Percentiles rank a stretch among this genome's conserved stretches.
Conservation (phyloP, 2,113 vertebrate genomes). For the Plecturocebus donacophilus region DNA sequence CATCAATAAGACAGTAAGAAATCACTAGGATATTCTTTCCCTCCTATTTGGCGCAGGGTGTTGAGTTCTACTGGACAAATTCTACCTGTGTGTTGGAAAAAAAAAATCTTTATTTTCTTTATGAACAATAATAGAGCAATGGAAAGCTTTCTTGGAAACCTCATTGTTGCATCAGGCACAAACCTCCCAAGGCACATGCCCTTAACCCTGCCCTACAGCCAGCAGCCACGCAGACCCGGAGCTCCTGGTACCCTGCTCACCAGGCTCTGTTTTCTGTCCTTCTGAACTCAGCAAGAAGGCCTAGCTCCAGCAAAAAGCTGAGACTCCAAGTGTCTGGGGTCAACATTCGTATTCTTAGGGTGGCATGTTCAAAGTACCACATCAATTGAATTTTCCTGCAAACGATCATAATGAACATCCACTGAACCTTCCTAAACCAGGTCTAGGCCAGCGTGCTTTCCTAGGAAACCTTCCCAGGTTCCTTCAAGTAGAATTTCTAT, state of each 20-base stretch:
- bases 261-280: not conserved
- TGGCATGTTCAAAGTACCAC: not conserved
- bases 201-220: not conserved
- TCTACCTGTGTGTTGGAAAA: not conserved
- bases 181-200: not conserved
- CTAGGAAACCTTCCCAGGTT: not conserved
- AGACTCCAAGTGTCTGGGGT: not conserved
- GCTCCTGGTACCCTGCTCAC: not conserved
- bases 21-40: not conserved
- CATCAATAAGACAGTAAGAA: conserved; percentile 28
- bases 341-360: not conserved
- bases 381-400: not conserved
- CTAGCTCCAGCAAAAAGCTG: not conserved
- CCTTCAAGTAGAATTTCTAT: not conserved
- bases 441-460: not conserved
- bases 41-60: not conserved
- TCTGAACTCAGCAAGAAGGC: not conserved
- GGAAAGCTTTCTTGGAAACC: conserved; percentile 20
- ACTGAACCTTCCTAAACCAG: conserved; percentile 2
- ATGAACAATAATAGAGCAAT: not conserved
- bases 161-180: not conserved
- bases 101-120: not conserved
- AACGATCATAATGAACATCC: conserved; percentile 22
- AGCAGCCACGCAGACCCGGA: not conserved
- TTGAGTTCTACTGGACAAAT: conserved; percentile 10